Base-by-base conservation (phyloP, 1,140 invertebrate species). In the Drosophila mauritiana region DNA sequence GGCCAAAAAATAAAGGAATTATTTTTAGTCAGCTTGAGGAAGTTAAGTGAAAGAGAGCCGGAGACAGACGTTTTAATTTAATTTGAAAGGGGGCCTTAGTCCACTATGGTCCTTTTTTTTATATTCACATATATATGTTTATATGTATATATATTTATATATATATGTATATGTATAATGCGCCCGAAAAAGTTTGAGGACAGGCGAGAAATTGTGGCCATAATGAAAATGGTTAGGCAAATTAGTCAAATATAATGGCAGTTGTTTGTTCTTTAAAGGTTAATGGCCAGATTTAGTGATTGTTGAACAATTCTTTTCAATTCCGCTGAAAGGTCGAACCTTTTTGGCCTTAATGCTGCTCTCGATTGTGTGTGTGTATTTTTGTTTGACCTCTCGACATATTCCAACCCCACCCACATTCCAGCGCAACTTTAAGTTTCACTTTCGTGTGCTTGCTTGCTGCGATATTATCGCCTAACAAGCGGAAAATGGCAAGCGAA, bases 401-500 rank as follows among this genome's bases (percentile, higher is more conserved):
- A 17, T 17, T 17, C 17, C 17, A 17, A 17, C 17, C 12, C 36
- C 22, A 6, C 11, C 31, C n/a, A 17, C 10, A 1, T 12, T 15
- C 27, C 48, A 36, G 10, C 25, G 12, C 53, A 45, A 45, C 54
- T 64, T 59, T 25, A 64, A 64, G 61, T 61, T 64, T 45, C 15
- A n/a, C 53, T 46, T 65, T 65, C 54, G 49, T 67, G 45, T 59
- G 53, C 22, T 42, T 54, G 70, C 73, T 10, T 48, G 59, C 58
- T 53, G 59, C 58, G 77, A 80, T 78, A 73, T 73, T 80, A 79
- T 80, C 77, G 76, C 56, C 56, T 79, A 79, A 79, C 76, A 79
- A 80, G 69, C 76, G 69, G 69, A 79, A 80, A 80, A 73, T 80
- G 77, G 77, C 69, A 59, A 40, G 49, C 58, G 31, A 61, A 37